Percentiles rank a stretch among this genome's conserved stretches.
Evolutionary conservation across 2,888 invertebrate species (phyloP).

Genomic region (Ptilodon capucinus): DNA sequence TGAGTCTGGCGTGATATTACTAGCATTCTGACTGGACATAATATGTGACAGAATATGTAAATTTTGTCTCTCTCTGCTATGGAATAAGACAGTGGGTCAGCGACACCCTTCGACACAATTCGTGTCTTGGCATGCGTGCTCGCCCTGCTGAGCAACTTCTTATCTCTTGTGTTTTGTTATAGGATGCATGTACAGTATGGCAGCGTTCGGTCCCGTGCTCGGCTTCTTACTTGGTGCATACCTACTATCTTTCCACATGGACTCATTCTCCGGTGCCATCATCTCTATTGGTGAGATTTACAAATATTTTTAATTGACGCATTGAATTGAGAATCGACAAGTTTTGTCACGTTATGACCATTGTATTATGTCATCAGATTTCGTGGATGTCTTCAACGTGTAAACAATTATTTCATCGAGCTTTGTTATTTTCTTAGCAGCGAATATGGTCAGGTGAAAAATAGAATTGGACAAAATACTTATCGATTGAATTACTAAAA

Average conservation of each 20-base stretch:
- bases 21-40: no score
- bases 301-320: neutral
- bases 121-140: no score
- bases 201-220: constrained; percentile 97
- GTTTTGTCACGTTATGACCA: neutral
- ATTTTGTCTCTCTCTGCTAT: no score
- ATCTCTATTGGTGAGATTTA: constrained; percentile 86
- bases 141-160: neutral
- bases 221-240: constrained; percentile 97
- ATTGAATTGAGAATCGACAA: neutral
- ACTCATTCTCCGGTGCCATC: constrained; percentile 88
- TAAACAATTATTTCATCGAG: neutral
- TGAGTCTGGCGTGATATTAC: no score
- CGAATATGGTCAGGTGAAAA: no score
- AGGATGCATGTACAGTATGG: constrained; percentile 98
- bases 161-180: constrained; percentile 41
- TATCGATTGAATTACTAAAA: no score
- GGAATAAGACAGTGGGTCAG: no score
- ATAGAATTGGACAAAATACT: no score
- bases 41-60: no score
- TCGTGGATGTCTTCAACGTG: neutral
- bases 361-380: neutral
- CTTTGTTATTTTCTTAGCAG: neutral
- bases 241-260: constrained; percentile 95
- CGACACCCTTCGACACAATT: no score